Evolutionary conservation across 2,113 vertebrate genomes (phyloP).

Genomic region (Saimiri boliviensis): DNA sequence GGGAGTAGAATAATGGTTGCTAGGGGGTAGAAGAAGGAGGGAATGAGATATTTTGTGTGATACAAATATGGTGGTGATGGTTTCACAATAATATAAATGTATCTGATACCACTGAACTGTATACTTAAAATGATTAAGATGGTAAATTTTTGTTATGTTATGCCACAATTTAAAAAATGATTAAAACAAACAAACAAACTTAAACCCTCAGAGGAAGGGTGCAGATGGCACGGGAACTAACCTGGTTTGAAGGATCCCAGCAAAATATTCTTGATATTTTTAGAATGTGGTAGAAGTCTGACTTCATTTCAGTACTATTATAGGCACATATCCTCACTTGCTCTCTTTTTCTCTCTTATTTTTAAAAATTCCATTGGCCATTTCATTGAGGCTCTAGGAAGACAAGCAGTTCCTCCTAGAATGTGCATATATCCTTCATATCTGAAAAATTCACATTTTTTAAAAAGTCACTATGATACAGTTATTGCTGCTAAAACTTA

Average conservation of each 20-base stretch:
- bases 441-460: background rate
- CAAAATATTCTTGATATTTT: background rate
- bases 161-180: background rate
- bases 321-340: background rate
- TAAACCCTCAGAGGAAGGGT: background rate
- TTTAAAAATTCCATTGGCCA: background rate
- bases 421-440: background rate
- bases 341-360: background rate
- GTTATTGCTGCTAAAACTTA: constrained; percentile 33
- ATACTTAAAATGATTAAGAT: background rate
- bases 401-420: background rate
- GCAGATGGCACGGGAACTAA: background rate
- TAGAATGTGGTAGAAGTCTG: background rate
- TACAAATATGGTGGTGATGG: background rate
- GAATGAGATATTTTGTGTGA: background rate
- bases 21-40: background rate
- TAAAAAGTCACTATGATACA: background rate
- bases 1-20: background rate
- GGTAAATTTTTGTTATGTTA: background rate
- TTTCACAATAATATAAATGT: background rate
- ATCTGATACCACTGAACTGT: background rate
- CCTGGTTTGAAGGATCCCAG: background rate
- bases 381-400: background rate
- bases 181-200: too few species aligned
- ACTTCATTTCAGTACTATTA: background rate